These are phyloP conservation scores for Chloroclysta siterata DNA, from an alignment of 2,888 invertebrate species.

Conservation along the genomic window DNA sequence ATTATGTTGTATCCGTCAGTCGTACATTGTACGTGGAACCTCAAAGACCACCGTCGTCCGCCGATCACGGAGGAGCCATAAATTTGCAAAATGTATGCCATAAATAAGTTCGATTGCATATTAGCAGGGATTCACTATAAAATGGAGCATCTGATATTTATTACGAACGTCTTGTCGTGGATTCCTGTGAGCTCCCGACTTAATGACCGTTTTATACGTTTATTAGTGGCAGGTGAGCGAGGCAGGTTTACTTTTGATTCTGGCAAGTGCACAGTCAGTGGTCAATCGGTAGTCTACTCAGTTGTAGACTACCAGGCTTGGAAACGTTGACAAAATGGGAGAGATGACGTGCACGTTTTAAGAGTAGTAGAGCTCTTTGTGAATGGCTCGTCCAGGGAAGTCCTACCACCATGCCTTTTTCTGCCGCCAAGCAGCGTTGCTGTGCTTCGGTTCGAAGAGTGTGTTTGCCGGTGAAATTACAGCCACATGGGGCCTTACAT, in stretches of 20 bases:
- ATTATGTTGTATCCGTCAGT: constrained; percentile 13
- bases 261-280: background rate
- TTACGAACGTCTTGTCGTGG: constrained; percentile 43
- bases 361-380: no score
- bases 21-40: constrained; percentile 31
- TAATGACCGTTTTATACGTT: constrained; percentile 43
- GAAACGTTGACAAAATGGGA: no score
- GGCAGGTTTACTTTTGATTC: background rate
- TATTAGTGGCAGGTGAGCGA: background rate
- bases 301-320: no score
- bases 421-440: no score
- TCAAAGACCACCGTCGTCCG: constrained; percentile 41
- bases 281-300: no score
- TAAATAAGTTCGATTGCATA: constrained; percentile 57
- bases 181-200: constrained; percentile 10
- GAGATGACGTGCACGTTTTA: no score
- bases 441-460: no score
- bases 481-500: no score
- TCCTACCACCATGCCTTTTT: no score
- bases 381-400: no score
- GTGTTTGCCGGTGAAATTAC: no score
- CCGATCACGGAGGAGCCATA: constrained; percentile 47
- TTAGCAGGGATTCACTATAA: constrained; percentile 52
- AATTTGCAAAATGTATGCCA: constrained; percentile 49
- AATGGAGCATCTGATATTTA: constrained; percentile 51